These are phyloP conservation scores for Eupristina koningsbergeri DNA, from an alignment of 1,140 invertebrate species.

Conservation along the genomic window DNA sequence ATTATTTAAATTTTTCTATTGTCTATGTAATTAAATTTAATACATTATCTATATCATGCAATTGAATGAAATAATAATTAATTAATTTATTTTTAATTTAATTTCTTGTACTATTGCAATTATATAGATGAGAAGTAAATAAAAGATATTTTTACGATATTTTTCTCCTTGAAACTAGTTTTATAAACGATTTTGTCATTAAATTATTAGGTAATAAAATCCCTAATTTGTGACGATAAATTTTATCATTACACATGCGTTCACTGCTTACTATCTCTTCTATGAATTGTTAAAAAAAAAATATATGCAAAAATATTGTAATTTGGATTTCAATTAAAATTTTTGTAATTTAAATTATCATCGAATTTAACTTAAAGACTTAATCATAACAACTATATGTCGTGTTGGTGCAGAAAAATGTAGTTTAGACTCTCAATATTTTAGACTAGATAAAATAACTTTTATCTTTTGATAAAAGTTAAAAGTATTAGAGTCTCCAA, in stretches of 20 bases:
- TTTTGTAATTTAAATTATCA: not conserved
- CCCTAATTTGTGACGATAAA: not conserved
- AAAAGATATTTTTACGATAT: not conserved
- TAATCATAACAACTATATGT: not conserved
- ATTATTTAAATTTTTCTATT: not conserved
- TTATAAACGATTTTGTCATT: not conserved
- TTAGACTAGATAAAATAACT: no score
- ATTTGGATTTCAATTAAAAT: no score
- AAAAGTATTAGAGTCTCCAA: no score
- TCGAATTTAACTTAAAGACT: not conserved
- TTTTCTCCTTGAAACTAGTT: constrained; percentile 17
- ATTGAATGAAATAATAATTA: not conserved
- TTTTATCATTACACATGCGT: not conserved
- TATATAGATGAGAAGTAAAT: not conserved
- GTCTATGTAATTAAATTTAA: not conserved
- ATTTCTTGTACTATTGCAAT: not conserved
- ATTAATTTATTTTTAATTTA: not conserved
- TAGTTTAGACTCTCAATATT: no score
- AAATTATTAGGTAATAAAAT: constrained; percentile 19
- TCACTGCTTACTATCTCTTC: not conserved
- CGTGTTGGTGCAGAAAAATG: no score
- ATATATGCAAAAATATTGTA: not conserved
- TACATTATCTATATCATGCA: not conserved
- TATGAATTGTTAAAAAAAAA: not conserved
- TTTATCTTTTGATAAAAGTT: no score